Percentiles rank a stretch among this genome's conserved stretches.
These are phyloP conservation scores for Muntiacus muntjak DNA, from an alignment of 2,113 vertebrate genomes.

Conservation along the genomic window DNA sequence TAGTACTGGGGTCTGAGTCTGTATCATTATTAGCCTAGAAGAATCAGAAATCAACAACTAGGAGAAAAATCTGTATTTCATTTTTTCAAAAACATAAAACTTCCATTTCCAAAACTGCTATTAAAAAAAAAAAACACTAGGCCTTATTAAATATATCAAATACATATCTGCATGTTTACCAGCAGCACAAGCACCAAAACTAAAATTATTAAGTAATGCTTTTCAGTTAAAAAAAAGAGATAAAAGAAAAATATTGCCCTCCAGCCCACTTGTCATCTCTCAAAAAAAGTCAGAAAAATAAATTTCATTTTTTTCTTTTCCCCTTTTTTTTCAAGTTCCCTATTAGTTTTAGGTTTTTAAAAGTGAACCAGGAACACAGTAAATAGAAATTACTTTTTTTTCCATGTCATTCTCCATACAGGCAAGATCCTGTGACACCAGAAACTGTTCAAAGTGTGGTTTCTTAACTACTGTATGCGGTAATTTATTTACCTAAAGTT, in stretches of 20 bases:
- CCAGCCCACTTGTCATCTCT: conserved; percentile 39
- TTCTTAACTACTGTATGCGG: background rate
- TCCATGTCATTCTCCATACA: background rate
- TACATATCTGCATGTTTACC: conserved; percentile 67
- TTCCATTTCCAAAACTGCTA: background rate
- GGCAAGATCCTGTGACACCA: background rate
- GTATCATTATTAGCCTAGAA: background rate
- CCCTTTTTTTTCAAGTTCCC: conserved; percentile 11
- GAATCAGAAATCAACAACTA: conserved; percentile 59
- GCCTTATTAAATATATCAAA: conserved; percentile 64
- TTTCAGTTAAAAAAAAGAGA: conserved; percentile 31
- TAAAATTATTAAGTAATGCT: conserved; percentile 58
- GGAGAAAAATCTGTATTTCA: conserved; percentile 17
- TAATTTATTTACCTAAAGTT: background rate
- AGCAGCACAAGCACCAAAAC: conserved; percentile 47
- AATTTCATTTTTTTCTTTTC: background rate
- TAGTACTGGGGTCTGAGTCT: background rate
- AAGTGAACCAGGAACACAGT: background rate
- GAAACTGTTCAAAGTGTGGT: background rate
- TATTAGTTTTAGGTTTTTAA: conserved; percentile 25
- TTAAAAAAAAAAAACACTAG: background rate
- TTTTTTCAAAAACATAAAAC: conserved; percentile 58
- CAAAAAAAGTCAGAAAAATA: background rate
- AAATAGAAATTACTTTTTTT: conserved; percentile 18
- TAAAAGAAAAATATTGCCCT: conserved; percentile 56